Evolutionary conservation across 2,113 vertebrate genomes (phyloP).

Genomic region (Paramisgurnus dabryanus): DNA sequence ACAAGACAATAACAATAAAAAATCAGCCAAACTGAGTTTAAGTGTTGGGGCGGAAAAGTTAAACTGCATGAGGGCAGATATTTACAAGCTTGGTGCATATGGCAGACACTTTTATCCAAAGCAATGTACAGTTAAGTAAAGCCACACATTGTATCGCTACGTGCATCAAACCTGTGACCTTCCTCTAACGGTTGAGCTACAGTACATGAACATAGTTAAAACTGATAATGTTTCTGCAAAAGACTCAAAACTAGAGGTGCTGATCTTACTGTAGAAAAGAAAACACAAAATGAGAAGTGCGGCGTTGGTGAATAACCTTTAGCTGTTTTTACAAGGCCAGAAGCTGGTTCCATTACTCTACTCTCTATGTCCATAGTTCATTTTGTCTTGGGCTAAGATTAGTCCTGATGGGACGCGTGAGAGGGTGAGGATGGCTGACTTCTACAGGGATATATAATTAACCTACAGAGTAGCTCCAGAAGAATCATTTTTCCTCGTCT

Average conservation of each 20-base stretch:
- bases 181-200: neutral
- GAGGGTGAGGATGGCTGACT: constrained; percentile 16
- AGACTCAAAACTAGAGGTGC: neutral
- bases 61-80: constrained; percentile 34
- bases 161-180: too few species aligned
- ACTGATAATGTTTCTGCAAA: constrained; percentile 38
- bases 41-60: neutral
- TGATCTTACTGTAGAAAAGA: constrained; percentile 1
- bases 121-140: too few species aligned
- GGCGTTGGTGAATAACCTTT: neutral
- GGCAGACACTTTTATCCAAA: too few species aligned
- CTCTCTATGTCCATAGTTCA: neutral
- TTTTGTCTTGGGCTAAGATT: constrained; percentile 19
- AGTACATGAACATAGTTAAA: constrained; percentile 28
- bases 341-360: constrained; percentile 8
- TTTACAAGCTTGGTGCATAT: constrained; percentile 31
- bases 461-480: constrained; percentile 64
- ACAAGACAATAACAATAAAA: constrained; percentile 6
- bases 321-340: constrained; percentile 6
- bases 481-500: constrained; percentile 31
- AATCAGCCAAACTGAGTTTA: neutral
- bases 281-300: neutral
- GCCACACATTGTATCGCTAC: too few species aligned
- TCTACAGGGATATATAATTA: constrained; percentile 71
- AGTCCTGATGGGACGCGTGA: neutral